Conservation (phyloP, 2,113 vertebrate genomes). For the Bambusicola thoracicus region DNA sequence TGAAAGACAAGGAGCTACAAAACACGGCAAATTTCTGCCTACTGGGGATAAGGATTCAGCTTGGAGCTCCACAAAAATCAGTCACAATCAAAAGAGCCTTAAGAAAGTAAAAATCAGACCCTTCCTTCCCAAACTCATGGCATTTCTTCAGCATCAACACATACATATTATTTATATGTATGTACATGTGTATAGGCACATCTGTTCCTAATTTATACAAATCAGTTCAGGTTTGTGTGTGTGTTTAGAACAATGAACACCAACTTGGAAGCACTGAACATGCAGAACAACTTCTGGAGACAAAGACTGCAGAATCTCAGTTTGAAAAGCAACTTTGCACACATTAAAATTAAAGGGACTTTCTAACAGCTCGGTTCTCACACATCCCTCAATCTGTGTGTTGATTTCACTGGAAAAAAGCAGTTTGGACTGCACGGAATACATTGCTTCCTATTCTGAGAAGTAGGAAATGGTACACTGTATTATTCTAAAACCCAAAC, state of each 20-base stretch:
- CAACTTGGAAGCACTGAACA: neutral
- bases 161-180: too few species aligned
- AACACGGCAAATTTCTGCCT: neutral
- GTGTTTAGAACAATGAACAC: neutral
- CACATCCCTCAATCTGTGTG: neutral
- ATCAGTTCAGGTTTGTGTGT: neutral
- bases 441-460: neutral
- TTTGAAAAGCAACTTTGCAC: constrained; percentile 17
- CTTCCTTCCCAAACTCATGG: neutral
- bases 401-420: neutral
- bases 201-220: neutral
- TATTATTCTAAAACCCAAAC: constrained; percentile 37
- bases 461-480: constrained; percentile 23
- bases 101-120: neutral
- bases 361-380: neutral
- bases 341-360: neutral
- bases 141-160: neutral
- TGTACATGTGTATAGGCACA: rapidly evolving
- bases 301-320: neutral
- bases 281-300: neutral
- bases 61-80: neutral
- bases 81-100: neutral
- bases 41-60: neutral
- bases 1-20: neutral
- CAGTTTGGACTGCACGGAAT: neutral